Evolutionary conservation across 2,888 invertebrate genomes (phyloP).

Genomic region (Rhingia rostrata): DNA sequence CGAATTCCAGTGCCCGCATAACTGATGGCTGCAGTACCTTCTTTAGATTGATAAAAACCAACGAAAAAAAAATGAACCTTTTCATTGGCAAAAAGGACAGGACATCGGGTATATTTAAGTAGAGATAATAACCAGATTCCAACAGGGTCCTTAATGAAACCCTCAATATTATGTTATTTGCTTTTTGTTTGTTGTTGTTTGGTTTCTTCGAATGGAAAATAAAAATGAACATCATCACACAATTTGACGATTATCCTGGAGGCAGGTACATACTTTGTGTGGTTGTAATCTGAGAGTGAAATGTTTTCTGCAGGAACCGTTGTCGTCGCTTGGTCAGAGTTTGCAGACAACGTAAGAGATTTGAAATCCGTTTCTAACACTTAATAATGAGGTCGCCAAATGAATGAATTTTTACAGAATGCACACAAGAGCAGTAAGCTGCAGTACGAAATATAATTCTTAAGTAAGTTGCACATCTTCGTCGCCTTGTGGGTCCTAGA

Average conservation of each 20-base stretch:
- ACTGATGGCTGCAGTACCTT: constrained; percentile 57
- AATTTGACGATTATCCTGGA: constrained; percentile 50
- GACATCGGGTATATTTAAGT: constrained; percentile 56
- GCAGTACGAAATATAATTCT: no score
- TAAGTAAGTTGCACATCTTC: no score
- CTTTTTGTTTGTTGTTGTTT: constrained; percentile 13
- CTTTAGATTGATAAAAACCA: constrained; percentile 53
- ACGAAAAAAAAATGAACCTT: constrained; percentile 28
- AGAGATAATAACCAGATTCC: constrained; percentile 60
- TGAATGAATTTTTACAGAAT: no score
- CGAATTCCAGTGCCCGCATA: constrained; percentile 73
- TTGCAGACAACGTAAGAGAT: not conserved
- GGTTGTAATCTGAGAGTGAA: constrained; percentile 62
- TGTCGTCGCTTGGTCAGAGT: not conserved
- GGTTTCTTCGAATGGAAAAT: constrained; percentile 36
- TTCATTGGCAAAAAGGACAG: constrained; percentile 57
- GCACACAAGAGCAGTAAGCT: no score
- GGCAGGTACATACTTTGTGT: constrained; percentile 34
- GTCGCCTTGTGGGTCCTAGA: no score
- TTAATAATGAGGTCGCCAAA: no score
- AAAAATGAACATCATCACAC: constrained; percentile 48
- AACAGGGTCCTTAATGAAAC: constrained; percentile 61
- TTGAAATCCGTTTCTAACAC: not conserved
- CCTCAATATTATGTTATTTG: constrained; percentile 25
- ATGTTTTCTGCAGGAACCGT: not conserved